Base-by-base conservation (phyloP, 1,140 invertebrate genomes). In the Zelostemma sp. region DNA sequence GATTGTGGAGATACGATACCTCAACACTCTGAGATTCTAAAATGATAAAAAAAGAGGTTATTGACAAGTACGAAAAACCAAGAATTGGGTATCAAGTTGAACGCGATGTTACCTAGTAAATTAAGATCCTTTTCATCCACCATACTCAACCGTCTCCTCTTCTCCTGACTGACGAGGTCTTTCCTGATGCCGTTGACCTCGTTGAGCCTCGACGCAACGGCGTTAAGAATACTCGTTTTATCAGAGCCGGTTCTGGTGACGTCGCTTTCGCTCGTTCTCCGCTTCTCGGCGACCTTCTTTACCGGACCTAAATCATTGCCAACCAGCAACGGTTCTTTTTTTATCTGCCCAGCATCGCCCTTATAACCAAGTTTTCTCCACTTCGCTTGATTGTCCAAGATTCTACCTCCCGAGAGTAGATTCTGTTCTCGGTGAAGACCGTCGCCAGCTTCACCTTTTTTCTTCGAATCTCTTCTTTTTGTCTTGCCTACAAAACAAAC, bases 381-480 rank as follows among this genome's bases (percentile, higher is more conserved):
- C 46, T 85, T 86, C 3, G 75, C 57, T 64, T 85, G 83, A 59
- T 81, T 86, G 66, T 85, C 84, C 21, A 86, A 51, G 53, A 86
- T 83, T 56, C 84, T 80, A 55, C 83, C 84, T 38, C 85, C 85
- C 0, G 83, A 81, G 18, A 86, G 65, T 12, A 86, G 68, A 67
- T 82, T 86, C 69, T 86, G 85, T 73, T 85, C 85, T 6, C 85
- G 76, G 68, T 83, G 78, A 40, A 81, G 53, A 66, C 81, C 77
- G 3, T 87, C 85, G 1, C 80, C 80, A 6, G 86, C 80, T 57
- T 86, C 87, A 2, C 78, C 68, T 68, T 89, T 89, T 65, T 86
- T 87, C 76, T 86, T 87, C 46, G 84, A 85, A 73, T 86, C 86
- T 76, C 85, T 83, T 83, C 86, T 87, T 64, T 87, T 87, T 46